These are phyloP conservation scores for Apoderus coryli DNA, from an alignment of 2,888 invertebrate species.

Conservation along the genomic window DNA sequence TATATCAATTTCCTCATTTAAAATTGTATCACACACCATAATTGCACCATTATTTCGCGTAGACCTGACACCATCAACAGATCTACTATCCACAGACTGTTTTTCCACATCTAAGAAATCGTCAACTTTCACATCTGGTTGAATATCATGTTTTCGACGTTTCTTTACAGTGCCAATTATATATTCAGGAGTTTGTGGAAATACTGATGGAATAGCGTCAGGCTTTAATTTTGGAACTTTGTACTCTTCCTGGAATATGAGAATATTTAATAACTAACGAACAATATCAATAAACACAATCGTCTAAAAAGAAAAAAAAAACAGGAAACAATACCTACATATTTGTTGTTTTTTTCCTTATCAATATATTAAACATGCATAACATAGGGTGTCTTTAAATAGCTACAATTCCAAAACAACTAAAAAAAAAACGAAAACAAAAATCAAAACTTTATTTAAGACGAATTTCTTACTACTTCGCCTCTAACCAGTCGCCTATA, in stretches of 20 bases:
- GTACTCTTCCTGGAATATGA: slow-evolving; percentile 15
- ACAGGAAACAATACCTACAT: no score
- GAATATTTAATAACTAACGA: slow-evolving; percentile 7
- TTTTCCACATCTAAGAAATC: no score
- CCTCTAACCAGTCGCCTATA: slow-evolving; percentile 14
- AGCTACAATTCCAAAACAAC: no score
- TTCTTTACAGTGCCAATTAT: slow-evolving; percentile 17
- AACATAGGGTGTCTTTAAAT: no score
- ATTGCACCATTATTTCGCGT: slow-evolving; percentile 1
- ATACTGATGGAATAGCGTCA: slow-evolving; percentile 19
- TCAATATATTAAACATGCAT: no score
- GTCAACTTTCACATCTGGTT: neutral
- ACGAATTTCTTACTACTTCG: slow-evolving; percentile 16
- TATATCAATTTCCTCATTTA: slow-evolving; percentile 14
- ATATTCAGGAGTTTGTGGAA: slow-evolving; percentile 17
- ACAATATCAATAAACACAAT: no score
- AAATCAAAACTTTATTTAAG: no score
- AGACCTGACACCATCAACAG: slow-evolving; percentile 1
- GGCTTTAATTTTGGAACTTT: slow-evolving; percentile 16
- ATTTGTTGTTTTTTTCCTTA: no score
- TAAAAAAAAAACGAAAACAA: no score
- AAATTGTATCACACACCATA: slow-evolving; percentile 3
- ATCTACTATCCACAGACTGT: neutral
- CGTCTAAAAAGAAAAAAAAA: no score
- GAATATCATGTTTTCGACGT: slow-evolving; percentile 17